A percentile compares a stretch with the other conserved stretches of the same genome.
These are phyloP conservation scores for Onychomys leucogaster DNA, from an alignment of 2,797 vertebrate species.

Conservation along the genomic window DNA sequence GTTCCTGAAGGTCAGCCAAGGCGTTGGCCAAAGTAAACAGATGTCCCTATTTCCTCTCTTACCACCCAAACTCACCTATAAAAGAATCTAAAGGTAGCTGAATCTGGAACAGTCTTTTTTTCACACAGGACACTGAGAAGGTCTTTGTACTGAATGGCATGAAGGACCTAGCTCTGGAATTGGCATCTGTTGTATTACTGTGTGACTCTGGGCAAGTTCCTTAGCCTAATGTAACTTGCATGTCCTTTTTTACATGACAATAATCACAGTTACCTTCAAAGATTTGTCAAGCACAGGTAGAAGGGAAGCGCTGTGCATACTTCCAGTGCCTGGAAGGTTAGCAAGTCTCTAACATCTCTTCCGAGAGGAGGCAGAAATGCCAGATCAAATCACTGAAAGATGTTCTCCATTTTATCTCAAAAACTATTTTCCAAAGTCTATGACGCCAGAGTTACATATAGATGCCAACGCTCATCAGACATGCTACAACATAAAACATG, in stretches of 20 bases:
- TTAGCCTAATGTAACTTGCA: background rate
- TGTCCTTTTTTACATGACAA: background rate
- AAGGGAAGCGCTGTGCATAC: background rate
- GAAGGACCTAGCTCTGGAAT: background rate
- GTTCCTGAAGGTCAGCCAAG: background rate
- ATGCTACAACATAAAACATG: background rate
- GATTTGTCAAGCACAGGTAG: background rate
- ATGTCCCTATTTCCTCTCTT: background rate
- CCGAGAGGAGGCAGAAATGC: background rate
- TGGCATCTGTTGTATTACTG: background rate
- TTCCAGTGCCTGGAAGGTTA: background rate
- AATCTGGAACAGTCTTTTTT: conserved; percentile 22
- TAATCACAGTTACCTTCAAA: background rate
- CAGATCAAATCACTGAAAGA: conserved; percentile 6
- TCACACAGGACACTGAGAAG: background rate
- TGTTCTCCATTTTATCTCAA: background rate
- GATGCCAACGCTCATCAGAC: background rate
- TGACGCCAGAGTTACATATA: background rate
- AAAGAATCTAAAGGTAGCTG: background rate
- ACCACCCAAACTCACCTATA: background rate
- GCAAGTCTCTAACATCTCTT: background rate
- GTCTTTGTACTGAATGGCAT: background rate
- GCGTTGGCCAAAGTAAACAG: background rate
- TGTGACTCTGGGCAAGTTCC: background rate
- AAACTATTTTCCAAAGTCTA: background rate